Percentiles rank a stretch among this genome's conserved stretches.
These are phyloP conservation scores for Anseranas semipalmata DNA, from an alignment of 2,113 vertebrate species.

Conservation along the genomic window DNA sequence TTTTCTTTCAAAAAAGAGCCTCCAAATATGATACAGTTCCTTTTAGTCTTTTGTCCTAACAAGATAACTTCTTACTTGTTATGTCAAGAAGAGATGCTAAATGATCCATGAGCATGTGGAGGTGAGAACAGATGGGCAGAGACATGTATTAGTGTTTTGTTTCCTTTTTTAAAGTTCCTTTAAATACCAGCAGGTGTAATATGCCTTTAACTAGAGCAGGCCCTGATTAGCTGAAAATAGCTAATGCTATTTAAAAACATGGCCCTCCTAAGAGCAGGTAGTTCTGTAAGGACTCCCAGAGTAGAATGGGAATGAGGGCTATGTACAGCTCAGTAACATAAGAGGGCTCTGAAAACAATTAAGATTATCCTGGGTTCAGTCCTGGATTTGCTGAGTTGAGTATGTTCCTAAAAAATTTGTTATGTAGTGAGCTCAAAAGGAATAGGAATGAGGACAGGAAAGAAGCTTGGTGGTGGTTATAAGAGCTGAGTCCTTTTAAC, in stretches of 20 bases:
- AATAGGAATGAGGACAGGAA: not conserved
- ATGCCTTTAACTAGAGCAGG: constrained; percentile 44
- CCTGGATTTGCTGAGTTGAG: not conserved
- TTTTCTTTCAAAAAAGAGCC: not conserved
- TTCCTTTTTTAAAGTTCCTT: constrained; percentile 49
- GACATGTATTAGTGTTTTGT: constrained; percentile 4
- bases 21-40: not conserved
- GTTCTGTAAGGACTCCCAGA: not conserved
- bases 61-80: not conserved
- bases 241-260: constrained; percentile 34
- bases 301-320: not conserved
- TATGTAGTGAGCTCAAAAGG: not conserved
- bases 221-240: constrained; percentile 44
- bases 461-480: not conserved
- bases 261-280: not conserved
- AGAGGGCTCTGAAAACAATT: not conserved
- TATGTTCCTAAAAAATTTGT: not conserved
- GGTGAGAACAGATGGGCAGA: constrained; percentile 34
- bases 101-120: not conserved
- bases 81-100: not conserved
- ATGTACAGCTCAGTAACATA: not conserved
- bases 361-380: not conserved
- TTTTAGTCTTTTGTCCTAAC: not conserved
- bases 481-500: not conserved
- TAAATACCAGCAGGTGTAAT: constrained; percentile 55